Base-by-base conservation (phyloP, 92 coral and sea anemone species). In the Paramuricea clavata region DNA sequence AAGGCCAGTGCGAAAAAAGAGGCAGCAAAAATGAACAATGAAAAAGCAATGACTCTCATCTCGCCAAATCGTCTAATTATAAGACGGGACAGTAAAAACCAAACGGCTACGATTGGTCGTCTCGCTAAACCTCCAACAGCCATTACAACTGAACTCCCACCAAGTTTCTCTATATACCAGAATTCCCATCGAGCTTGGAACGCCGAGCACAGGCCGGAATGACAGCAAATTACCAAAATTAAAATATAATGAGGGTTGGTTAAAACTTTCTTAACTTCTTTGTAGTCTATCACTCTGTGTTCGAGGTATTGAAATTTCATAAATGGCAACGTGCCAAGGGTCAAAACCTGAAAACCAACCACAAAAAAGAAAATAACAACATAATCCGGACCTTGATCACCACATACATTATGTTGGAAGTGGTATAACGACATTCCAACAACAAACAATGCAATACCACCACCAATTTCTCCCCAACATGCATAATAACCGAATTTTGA, bases 91-190 rank as follows among this genome's bases (percentile, higher is more conserved):
- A 74, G 25, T 28, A 74, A 23, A 19, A 74, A 74, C 60, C 61
- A 74, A 28, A 74, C 35, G 42, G 59, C 81, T 5, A 74, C 81
- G 59, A 74, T 8, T 25, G 81, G 81, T 23, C 60, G 81, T 28
- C 81, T 41, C 23, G 44, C 31, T 2, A 74, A 49, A 23, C 60
- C 81, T 13, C 17, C 56, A 74, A 74, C 60, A 26, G 57, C 81
- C 57, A 74, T 74, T 25, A 74, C 61, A 12, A 74, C 6, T 12
- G 81, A 52, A 52, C 19, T 49, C 22, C 81, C 81, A 26, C 59
- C 57, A 74, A 74, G 81, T 12, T 74, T 52, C 23, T 74, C 39
- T 27, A 74, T 74, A 30, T 74, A 74, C 81, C 81, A 74, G 60
- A 41, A 41, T 3, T 74, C 81, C 81, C 81, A 74, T 5, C 57